These are phyloP conservation scores for Camelus dromedarius DNA, from an alignment of 2,113 vertebrate genomes.

Conservation along the genomic window DNA sequence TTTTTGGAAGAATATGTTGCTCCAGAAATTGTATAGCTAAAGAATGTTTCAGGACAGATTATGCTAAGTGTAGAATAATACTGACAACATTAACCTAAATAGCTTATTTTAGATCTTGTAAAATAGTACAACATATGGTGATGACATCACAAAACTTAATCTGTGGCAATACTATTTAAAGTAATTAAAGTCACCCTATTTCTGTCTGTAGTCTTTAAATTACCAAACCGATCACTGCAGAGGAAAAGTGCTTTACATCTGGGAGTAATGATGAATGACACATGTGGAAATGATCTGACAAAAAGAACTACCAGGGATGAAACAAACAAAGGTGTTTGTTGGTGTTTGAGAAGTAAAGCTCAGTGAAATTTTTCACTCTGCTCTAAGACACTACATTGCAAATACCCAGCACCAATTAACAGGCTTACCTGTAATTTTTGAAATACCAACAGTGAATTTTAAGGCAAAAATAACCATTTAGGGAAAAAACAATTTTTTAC, in stretches of 20 bases:
- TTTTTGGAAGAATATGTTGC: slow-evolving; percentile 17
- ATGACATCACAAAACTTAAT: neutral
- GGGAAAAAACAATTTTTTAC: neutral
- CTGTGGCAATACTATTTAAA: neutral
- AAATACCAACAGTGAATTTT: neutral
- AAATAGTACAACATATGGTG: slow-evolving; percentile 62
- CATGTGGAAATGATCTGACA: neutral
- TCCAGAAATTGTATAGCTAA: slow-evolving; percentile 34
- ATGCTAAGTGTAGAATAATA: slow-evolving; percentile 58
- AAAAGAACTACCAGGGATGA: neutral
- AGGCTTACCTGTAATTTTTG: neutral
- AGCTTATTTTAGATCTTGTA: slow-evolving; percentile 58
- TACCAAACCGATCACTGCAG: neutral
- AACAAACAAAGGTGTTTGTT: neutral
- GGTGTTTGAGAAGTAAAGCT: neutral
- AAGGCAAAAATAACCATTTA: neutral
- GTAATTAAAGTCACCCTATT: neutral
- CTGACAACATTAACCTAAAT: slow-evolving; percentile 57
- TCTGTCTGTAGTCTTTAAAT: slow-evolving; percentile 27
- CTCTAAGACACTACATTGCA: neutral
- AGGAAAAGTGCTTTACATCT: neutral
- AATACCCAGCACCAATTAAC: neutral
- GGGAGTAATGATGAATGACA: slow-evolving; percentile 10
- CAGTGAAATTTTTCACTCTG: neutral
- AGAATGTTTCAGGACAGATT: slow-evolving; percentile 40